phyloP scores from a whole-genome alignment of 2,113 vertebrate genomes.

The Hydropotes inermis region DNA sequence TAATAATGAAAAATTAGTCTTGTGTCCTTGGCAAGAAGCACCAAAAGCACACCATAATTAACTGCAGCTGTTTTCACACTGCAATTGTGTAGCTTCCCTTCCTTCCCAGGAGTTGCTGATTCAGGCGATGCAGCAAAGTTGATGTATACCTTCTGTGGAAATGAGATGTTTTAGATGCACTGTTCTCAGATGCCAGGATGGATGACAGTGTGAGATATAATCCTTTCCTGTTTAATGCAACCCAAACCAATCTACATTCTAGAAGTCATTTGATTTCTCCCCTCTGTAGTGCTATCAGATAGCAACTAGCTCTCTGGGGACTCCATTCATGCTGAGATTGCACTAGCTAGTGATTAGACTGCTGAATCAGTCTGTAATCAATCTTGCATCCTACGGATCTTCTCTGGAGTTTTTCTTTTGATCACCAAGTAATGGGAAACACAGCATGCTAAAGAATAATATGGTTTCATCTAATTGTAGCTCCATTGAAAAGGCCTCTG shows the following conservation, averaged over 20 bases:
- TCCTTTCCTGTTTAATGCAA: conserved; percentile 79
- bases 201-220: conserved; percentile 71
- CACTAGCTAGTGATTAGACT: conserved; percentile 85
- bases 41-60: conserved; percentile 53
- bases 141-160: conserved; percentile 59
- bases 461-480: conserved; percentile 80
- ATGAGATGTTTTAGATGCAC: conserved; percentile 68
- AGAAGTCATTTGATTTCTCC: conserved; percentile 78
- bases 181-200: conserved; percentile 68
- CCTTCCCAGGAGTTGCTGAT: conserved; percentile 61
- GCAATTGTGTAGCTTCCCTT: not conserved
- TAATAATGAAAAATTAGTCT: conserved; percentile 51
- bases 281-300: conserved; percentile 81
- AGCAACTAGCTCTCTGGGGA: conserved; percentile 78
- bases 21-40: conserved; percentile 24
- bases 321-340: conserved; percentile 88
- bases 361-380: conserved; percentile 87
- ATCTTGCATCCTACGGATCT: conserved; percentile 85
- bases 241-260: conserved; percentile 76
- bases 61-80: conserved; percentile 44
- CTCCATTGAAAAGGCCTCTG: conserved; percentile 68
- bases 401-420: conserved; percentile 85
- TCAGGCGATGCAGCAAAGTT: conserved; percentile 48
- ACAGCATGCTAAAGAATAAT: conserved; percentile 84
- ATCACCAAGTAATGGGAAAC: conserved; percentile 86